Percentiles rank a stretch among this genome's conserved stretches.
Evolutionary conservation across 2,113 vertebrate genomes (phyloP).

Genomic region (Platysternon megacephalum): DNA sequence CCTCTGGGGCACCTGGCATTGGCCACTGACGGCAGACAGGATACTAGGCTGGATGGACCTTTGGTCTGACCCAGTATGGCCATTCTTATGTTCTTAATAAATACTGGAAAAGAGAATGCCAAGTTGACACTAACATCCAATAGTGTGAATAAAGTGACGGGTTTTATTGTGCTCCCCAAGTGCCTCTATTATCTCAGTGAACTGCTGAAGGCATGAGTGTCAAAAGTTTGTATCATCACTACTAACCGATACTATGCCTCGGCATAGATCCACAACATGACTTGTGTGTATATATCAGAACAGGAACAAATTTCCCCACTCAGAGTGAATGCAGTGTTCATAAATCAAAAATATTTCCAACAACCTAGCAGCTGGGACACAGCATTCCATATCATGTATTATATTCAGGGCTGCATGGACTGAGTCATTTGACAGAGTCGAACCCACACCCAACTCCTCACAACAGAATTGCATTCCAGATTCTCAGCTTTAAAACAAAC

Average conservation of each 20-base stretch:
- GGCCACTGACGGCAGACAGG: too few species aligned
- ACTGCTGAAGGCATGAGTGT: neutral
- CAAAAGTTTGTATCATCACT: neutral
- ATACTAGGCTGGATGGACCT: too few species aligned
- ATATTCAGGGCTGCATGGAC: neutral
- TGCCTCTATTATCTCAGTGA: neutral
- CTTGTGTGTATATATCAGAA: neutral
- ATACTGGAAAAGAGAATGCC: neutral
- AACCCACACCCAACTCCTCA: neutral
- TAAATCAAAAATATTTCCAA: neutral
- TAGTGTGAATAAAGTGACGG: neutral
- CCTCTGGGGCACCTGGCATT: too few species aligned
- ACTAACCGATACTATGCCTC: neutral
- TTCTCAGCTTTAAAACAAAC: neutral
- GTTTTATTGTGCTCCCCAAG: neutral
- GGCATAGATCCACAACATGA: neutral
- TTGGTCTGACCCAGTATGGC: too few species aligned
- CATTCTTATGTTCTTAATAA: neutral
- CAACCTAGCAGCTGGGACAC: neutral
- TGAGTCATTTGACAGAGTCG: neutral
- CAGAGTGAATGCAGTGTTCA: neutral
- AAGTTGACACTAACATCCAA: neutral
- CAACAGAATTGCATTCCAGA: neutral
- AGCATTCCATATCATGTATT: neutral
- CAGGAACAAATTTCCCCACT: neutral